phyloP scores from a whole-genome alignment of 2,113 vertebrate genomes.

The Tympanuchus pallidicinctus region DNA sequence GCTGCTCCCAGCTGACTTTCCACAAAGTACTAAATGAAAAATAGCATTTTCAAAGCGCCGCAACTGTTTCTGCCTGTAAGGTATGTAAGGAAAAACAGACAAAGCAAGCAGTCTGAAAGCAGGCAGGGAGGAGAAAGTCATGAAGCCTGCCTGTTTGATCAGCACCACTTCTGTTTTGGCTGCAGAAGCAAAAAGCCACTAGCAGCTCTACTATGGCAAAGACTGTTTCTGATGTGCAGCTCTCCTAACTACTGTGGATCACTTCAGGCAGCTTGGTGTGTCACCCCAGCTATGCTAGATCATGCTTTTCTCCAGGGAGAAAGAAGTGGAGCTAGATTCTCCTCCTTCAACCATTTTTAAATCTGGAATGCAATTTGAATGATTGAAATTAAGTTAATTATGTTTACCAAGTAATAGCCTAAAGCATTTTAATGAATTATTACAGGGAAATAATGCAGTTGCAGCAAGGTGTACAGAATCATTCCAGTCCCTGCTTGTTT shows the following conservation, averaged over 20 bases:
- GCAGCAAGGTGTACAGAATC: not conserved
- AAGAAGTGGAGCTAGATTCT: not conserved
- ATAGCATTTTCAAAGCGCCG: not conserved
- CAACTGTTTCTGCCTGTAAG: not conserved
- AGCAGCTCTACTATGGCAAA: not conserved
- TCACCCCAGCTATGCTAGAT: not conserved
- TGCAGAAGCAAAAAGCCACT: not conserved
- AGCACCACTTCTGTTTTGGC: not conserved
- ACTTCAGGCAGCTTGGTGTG: not conserved
- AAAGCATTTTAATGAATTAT: conserved; percentile 1
- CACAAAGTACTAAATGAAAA: not conserved
- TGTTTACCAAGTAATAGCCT: conserved; percentile 39
- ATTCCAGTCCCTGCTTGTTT: not conserved
- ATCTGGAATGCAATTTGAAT: conserved; percentile 2
- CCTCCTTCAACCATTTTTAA: not conserved
- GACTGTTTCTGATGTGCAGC: not conserved
- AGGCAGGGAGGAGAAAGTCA: not conserved
- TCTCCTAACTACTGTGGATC: conserved; percentile 12
- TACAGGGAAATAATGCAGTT: not conserved
- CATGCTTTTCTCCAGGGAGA: not conserved
- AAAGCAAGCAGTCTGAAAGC: not conserved
- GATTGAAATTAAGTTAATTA: conserved; percentile 38
- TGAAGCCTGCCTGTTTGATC: not conserved
- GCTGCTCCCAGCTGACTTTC: not conserved
- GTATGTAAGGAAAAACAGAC: not conserved